Base-by-base conservation (phyloP, 1,140 invertebrate species). In the Zaprionus camerounensis region DNA sequence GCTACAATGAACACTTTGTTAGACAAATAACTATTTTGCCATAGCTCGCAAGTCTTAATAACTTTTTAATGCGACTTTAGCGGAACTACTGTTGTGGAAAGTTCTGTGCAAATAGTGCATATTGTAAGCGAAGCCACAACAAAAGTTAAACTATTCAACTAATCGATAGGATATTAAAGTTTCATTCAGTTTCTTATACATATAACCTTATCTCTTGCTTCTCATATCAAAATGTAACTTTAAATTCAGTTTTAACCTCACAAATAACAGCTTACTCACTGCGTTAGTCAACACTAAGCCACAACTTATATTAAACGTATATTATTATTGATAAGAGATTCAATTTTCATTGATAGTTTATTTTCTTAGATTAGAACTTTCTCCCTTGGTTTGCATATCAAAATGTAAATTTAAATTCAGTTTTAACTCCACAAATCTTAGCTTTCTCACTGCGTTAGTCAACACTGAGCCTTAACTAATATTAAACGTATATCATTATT, bases 1-100 rank as follows among this genome's bases (percentile, higher is more conserved):
- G 46, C 11, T 7, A 13, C 22, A 51, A 51, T 51, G 12, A 20
- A 51, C 46, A 51, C 46, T 51, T 51, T 51, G 46, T 51, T 51
- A 13, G 46, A 51, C 20, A 13, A 51, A 24, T 24, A 51, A 51
- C 12, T 49, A 20, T 12, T 49, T 22, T 12, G 44, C 3, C 0
- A 20, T 3, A 11, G 17, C 17, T 46, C 2, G 15, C 5, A 6
- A 15, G 4, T 31, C 5, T 22, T 4, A 20, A 51, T 22, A 51
- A 22, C 46, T 22, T 11, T 20, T 51, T 51, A 24, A 22, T 22
- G 20, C 0, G 1, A 44, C n/a, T 44, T 44, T 17, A 9, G 15
- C n/a, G 6, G 0, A 7, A 44, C n/a, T 46, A 9, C 2, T 46
- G 1, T 46, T 46, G n/a, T 17, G 41, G 7, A 9, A 46, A 46